Percentiles rank a stretch among this genome's conserved stretches.
Evolutionary conservation across 2,797 vertebrate genomes (phyloP).

Genomic region (Lophotriccus pileatus): DNA sequence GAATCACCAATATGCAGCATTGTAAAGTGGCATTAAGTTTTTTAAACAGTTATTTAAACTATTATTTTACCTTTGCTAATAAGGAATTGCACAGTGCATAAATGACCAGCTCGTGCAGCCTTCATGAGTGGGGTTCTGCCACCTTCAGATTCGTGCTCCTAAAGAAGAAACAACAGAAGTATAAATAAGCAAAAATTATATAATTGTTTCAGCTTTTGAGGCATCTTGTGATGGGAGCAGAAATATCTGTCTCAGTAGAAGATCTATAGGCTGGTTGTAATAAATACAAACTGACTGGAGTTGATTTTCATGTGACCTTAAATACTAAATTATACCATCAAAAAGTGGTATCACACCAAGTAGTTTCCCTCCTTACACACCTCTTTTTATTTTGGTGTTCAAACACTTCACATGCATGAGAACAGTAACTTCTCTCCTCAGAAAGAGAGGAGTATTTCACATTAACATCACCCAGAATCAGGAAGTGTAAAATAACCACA

Average conservation of each 20-base stretch:
- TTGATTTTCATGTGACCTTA: neutral
- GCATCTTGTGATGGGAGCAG: neutral
- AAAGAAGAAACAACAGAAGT: neutral
- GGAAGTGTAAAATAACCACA: neutral
- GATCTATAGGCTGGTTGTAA: neutral
- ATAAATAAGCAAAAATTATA: neutral
- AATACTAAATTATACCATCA: neutral
- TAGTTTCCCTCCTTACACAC: neutral
- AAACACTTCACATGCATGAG: neutral
- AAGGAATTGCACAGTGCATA: conserved; percentile 98
- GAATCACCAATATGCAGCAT: neutral
- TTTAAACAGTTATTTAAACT: neutral
- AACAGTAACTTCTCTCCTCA: neutral
- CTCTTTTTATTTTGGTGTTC: neutral
- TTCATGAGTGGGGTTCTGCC: conserved; percentile 98
- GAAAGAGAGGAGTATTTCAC: neutral
- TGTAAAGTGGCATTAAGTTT: neutral
- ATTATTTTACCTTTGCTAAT: conserved; percentile 93
- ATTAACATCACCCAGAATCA: neutral
- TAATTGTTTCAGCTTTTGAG: neutral
- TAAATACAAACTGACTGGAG: neutral
- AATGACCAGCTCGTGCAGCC: conserved; percentile 96
- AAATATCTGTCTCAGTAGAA: neutral
- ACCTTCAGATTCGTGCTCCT: conserved; percentile 99
- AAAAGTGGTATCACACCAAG: neutral